These are phyloP conservation scores for Crotalus horridus DNA, from an alignment of 2,113 vertebrate genomes.

Conservation along the genomic window DNA sequence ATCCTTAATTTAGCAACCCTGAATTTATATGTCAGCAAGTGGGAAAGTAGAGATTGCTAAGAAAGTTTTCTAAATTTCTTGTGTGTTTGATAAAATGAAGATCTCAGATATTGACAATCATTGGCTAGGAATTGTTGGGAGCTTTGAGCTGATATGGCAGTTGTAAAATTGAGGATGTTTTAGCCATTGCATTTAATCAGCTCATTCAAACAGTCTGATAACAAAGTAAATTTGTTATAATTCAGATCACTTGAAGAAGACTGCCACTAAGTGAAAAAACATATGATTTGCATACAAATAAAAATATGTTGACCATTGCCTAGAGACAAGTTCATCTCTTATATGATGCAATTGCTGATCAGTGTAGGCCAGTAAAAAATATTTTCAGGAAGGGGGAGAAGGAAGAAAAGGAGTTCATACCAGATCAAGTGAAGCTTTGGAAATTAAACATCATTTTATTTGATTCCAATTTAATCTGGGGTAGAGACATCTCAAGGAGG, in stretches of 20 bases:
- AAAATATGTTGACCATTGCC: background rate
- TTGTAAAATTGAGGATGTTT: background rate
- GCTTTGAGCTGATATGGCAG: background rate
- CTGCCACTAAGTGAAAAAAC: background rate
- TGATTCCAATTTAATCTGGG: background rate
- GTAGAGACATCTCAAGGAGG: background rate
- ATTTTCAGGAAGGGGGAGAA: background rate
- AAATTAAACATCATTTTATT: background rate
- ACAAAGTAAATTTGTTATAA: background rate
- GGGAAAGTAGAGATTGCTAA: background rate
- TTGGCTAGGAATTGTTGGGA: background rate
- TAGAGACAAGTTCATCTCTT: background rate
- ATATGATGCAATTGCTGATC: background rate
- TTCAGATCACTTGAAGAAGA: background rate
- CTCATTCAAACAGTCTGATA: background rate
- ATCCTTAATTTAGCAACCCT: background rate
- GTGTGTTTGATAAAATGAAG: background rate
- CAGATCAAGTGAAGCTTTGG: background rate
- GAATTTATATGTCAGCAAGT: background rate
- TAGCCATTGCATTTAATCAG: background rate
- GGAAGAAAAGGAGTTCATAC: background rate
- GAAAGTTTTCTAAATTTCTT: background rate
- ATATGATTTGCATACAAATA: background rate
- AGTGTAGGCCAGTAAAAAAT: background rate
- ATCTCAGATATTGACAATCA: background rate